phyloP scores from a whole-genome alignment of 92 coral and sea anemone genomes.

The Parazoanthus darwini region DNA sequence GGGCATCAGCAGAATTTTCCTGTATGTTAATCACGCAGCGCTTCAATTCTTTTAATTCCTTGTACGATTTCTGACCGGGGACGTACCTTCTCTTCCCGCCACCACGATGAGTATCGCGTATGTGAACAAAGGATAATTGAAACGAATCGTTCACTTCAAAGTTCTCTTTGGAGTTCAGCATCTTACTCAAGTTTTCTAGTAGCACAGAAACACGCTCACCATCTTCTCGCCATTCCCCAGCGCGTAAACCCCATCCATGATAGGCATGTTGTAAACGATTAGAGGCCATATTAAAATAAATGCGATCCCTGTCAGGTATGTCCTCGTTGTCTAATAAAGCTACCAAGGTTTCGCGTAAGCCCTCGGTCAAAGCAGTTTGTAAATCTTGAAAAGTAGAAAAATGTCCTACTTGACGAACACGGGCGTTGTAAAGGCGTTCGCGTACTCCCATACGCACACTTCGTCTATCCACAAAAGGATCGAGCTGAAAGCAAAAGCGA shows the following conservation, averaged over 20 bases:
- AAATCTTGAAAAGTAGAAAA: neutral
- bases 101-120: conserved; percentile 3
- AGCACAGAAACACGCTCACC: neutral
- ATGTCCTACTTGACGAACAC: neutral
- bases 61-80: conserved; percentile 13
- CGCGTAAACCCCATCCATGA: conserved; percentile 12
- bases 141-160: conserved; percentile 1
- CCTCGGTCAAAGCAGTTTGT: conserved; percentile 12
- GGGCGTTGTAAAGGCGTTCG: conserved; percentile 16
- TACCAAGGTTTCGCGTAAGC: conserved; percentile 15
- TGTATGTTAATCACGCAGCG: neutral
- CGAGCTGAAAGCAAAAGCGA: conserved; percentile 5
- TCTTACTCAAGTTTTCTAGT: conserved; percentile 6
- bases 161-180: conserved; percentile 3
- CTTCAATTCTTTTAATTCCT: neutral
- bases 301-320: neutral
- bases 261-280: neutral
- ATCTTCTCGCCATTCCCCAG: conserved; percentile 6
- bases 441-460: conserved; percentile 15
- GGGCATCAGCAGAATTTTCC: conserved; percentile 15
- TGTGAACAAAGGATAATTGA: conserved; percentile 1
- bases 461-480: conserved; percentile 13
- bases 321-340: neutral
- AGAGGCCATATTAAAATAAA: neutral
- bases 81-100: conserved; percentile 13